These are phyloP conservation scores for Hippocampus barbouri DNA, from an alignment of 2,113 vertebrate species.

Conservation along the genomic window DNA sequence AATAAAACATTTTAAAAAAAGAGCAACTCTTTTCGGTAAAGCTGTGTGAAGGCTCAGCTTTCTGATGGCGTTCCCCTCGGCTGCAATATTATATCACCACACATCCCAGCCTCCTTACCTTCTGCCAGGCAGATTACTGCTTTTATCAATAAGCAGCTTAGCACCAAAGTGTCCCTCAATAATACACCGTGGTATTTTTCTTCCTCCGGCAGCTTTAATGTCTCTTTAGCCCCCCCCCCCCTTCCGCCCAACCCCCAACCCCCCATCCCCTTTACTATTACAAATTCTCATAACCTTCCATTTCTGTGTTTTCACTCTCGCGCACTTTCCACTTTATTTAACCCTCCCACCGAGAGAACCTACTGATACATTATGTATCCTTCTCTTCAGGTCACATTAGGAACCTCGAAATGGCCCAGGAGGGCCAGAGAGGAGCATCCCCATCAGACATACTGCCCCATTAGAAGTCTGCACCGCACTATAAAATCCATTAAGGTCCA, in stretches of 20 bases:
- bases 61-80: constrained; percentile 71
- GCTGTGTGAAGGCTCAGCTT: constrained; percentile 67
- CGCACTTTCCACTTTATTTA: constrained; percentile 30
- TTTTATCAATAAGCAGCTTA: constrained; percentile 82
- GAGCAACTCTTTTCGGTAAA: constrained; percentile 67
- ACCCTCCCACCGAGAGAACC: constrained; percentile 48
- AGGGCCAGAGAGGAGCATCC: constrained; percentile 56
- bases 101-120: constrained; percentile 73
- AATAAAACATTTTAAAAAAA: constrained; percentile 23
- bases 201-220: constrained; percentile 55
- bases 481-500: constrained; percentile 74
- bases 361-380: constrained; percentile 53
- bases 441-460: constrained; percentile 69
- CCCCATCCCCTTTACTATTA: constrained; percentile 7
- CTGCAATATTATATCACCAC: constrained; percentile 74
- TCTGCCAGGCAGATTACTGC: constrained; percentile 78
- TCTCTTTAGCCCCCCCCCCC: constrained; percentile 29
- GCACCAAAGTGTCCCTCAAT: constrained; percentile 75
- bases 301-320: constrained; percentile 36
- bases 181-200: constrained; percentile 68
- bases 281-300: constrained; percentile 37
- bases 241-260: background rate
- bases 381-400: constrained; percentile 60
- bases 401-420: constrained; percentile 53
- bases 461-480: constrained; percentile 66